phyloP scores from a whole-genome alignment of 2,113 vertebrate species.

The Cephalophus harveyi region DNA sequence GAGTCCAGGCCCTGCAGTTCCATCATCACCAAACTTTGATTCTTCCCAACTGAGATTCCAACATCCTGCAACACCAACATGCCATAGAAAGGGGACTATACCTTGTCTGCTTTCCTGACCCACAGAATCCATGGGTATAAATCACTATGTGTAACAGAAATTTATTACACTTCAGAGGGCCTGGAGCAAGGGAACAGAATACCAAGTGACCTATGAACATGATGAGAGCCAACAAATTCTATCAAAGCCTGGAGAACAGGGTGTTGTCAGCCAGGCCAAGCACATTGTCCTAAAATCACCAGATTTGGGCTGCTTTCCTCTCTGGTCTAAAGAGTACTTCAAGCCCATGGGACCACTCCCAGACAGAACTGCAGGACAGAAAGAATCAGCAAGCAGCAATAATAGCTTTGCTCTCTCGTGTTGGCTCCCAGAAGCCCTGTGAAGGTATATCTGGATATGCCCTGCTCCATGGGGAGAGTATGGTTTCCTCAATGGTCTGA shows the following conservation, averaged over 20 bases:
- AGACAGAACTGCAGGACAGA: neutral
- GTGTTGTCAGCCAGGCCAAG: neutral
- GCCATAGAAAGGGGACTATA: neutral
- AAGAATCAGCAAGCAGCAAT: neutral
- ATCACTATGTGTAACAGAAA: neutral
- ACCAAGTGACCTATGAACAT: neutral
- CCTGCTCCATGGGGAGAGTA: neutral
- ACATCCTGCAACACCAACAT: neutral
- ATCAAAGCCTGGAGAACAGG: neutral
- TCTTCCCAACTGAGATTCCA: neutral
- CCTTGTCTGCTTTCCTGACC: neutral
- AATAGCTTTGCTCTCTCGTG: neutral
- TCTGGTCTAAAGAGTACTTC: neutral
- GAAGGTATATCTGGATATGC: neutral
- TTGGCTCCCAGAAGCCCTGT: neutral
- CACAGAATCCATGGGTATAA: neutral
- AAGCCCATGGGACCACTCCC: neutral
- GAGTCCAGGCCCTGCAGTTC: neutral
- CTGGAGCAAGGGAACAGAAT: neutral
- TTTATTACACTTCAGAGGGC: neutral
- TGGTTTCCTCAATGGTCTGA: neutral
- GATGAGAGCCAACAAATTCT: neutral
- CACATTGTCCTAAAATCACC: neutral
- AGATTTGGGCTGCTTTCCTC: neutral
- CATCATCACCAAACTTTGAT: neutral